Evolutionary conservation across 2,888 invertebrate species (phyloP).

Genomic region (Troides aeacus): DNA sequence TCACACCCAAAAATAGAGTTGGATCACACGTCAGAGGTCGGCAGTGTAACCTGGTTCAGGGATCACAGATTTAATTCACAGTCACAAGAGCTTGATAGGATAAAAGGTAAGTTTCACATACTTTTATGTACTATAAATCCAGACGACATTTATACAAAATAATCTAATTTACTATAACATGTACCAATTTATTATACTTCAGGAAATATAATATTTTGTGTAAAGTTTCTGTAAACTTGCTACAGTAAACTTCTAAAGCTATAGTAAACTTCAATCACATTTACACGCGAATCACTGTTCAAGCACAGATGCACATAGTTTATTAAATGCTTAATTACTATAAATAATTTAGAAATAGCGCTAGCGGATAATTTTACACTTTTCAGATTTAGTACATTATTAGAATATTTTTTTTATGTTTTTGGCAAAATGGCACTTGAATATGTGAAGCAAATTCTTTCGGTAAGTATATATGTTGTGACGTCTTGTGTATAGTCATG

Average conservation of each 20-base stretch:
- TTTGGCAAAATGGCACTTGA: not conserved
- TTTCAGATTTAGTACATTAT: not conserved
- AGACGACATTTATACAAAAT: not conserved
- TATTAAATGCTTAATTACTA: not conserved
- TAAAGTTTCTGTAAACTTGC: too few species aligned
- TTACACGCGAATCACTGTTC: too few species aligned
- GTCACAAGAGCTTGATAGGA: conserved; percentile 81
- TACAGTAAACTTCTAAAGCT: not conserved
- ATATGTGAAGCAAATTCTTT: not conserved
- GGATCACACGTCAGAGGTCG: conserved; percentile 78
- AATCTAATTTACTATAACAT: not conserved
- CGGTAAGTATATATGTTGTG: not conserved
- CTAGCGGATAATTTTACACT: too few species aligned
- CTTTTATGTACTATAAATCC: conserved; percentile 15
- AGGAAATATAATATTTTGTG: too few species aligned
- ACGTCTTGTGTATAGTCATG: not conserved
- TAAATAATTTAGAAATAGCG: not conserved
- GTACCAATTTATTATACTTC: too few species aligned
- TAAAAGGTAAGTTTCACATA: conserved; percentile 67
- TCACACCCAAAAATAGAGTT: conserved; percentile 74
- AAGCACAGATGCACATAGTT: not conserved
- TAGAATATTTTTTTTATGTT: not conserved
- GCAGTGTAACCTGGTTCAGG: conserved; percentile 83
- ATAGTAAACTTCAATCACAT: too few species aligned
- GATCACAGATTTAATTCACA: conserved; percentile 83